phyloP scores from a whole-genome alignment of 2,888 invertebrate genomes.

The Yponomeuta malinellus region DNA sequence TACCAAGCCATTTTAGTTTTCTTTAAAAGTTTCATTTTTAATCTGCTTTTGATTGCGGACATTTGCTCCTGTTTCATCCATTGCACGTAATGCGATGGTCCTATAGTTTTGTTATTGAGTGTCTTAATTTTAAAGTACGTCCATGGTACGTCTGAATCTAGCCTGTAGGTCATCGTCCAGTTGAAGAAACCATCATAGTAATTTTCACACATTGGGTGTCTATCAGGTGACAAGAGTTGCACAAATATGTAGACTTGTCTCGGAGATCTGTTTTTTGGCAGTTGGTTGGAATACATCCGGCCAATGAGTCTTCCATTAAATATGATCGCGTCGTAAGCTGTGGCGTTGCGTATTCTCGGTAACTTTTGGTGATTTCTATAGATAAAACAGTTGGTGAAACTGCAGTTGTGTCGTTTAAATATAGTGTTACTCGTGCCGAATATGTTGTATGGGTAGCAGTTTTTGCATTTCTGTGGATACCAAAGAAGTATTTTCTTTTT shows the following conservation, averaged over 20 bases:
- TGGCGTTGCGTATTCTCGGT: too few relatives aligned
- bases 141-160: conserved; percentile 10
- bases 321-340: conserved; percentile 10
- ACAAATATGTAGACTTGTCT: conserved; percentile 14
- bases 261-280: not conserved
- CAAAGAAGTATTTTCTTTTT: not conserved
- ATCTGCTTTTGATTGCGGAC: not conserved
- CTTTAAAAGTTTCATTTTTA: conserved; percentile 12
- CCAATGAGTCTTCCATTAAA: conserved; percentile 12
- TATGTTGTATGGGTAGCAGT: too few relatives aligned
- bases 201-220: not conserved
- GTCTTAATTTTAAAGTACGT: conserved; percentile 10
- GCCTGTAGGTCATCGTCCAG: conserved; percentile 15
- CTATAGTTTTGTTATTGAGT: not conserved
- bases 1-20: too few relatives aligned
- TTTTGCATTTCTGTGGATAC: too few relatives aligned
- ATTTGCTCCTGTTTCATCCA: conserved; percentile 5
- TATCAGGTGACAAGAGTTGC: conserved; percentile 12
- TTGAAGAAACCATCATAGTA: conserved; percentile 15
- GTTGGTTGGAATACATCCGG: not conserved
- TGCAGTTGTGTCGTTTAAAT: too few relatives aligned
- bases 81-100: not conserved
- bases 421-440: too few relatives aligned
- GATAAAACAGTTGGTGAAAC: too few relatives aligned
- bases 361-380: too few relatives aligned